Percentiles rank a stretch among this genome's conserved stretches.
Conservation (phyloP, 2,797 vertebrate species). For the Notolepis coatsorum region DNA sequence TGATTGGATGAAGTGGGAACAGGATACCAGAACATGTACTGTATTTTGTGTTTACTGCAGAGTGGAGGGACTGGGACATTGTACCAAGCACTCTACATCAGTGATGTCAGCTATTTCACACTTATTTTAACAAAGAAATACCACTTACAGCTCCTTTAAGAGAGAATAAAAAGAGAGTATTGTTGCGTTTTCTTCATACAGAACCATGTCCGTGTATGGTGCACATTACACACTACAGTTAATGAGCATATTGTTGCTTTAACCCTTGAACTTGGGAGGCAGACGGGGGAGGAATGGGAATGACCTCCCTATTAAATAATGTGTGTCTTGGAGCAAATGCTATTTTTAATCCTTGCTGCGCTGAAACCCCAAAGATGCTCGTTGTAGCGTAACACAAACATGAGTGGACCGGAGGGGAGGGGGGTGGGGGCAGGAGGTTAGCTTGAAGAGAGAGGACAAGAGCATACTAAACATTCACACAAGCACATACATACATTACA, state of each 20-base stretch:
- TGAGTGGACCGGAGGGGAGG: slow-evolving; percentile 41
- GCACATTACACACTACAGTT: background rate
- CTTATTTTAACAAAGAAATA: no score
- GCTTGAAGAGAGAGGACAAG: slow-evolving; percentile 35
- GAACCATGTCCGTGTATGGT: background rate
- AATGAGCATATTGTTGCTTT: background rate
- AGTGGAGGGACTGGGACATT: no score
- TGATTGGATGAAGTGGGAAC: no score
- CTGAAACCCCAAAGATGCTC: slow-evolving; percentile 63
- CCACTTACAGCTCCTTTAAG: no score
- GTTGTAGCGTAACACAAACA: slow-evolving; percentile 56
- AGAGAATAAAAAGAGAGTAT: background rate
- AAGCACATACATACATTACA: slow-evolving; percentile 27
- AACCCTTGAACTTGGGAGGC: slow-evolving; percentile 1
- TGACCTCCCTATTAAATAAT: slow-evolving; percentile 54
- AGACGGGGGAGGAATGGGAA: slow-evolving; percentile 12
- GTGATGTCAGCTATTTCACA: no score
- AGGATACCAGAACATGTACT: no score
- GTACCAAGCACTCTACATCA: no score
- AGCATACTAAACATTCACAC: background rate
- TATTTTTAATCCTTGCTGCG: slow-evolving; percentile 73
- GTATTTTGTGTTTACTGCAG: no score
- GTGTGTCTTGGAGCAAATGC: slow-evolving; percentile 57
- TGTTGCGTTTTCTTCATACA: background rate
- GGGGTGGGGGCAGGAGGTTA: slow-evolving; percentile 31